Conservation (phyloP, 2,888 invertebrate species). For the Muscina levida region DNA sequence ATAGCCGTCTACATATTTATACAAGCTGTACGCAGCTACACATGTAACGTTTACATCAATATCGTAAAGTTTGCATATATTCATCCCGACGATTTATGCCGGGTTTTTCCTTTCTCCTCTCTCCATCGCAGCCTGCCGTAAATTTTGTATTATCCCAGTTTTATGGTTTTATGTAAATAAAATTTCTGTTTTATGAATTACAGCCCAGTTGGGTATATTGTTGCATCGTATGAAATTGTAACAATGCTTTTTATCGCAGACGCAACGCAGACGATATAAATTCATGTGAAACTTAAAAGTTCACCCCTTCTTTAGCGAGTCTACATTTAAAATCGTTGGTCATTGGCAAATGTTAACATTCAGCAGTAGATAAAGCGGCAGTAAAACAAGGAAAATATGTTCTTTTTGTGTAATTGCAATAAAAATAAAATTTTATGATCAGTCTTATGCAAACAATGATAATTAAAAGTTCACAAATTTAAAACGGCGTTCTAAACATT, state of each 20-base stretch:
- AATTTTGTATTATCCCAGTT: slow-evolving; percentile 35
- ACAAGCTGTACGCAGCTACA: too few species aligned
- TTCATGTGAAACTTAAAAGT: background rate
- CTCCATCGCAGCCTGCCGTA: background rate
- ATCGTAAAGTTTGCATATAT: slow-evolving; percentile 17
- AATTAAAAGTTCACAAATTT: too few species aligned
- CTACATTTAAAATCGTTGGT: too few species aligned
- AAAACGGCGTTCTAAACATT: too few species aligned
- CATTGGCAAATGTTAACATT: too few species aligned
- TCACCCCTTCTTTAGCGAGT: slow-evolving; percentile 7
- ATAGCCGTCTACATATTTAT: too few species aligned
- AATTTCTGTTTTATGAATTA: slow-evolving; percentile 18
- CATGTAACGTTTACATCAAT: slow-evolving; percentile 4
- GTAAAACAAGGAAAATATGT: too few species aligned
- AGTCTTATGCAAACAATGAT: too few species aligned
- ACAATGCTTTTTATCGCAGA: background rate
- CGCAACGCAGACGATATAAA: slow-evolving; percentile 1
- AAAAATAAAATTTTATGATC: too few species aligned
- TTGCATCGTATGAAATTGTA: background rate
- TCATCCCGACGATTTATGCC: background rate
- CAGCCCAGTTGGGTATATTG: background rate
- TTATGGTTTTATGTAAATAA: slow-evolving; percentile 40
- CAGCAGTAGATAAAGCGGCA: too few species aligned
- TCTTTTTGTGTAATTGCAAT: too few species aligned
- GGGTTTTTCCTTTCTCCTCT: background rate